These are phyloP conservation scores for Polyommatus icarus DNA, from an alignment of 2,888 invertebrate species.

Conservation along the genomic window DNA sequence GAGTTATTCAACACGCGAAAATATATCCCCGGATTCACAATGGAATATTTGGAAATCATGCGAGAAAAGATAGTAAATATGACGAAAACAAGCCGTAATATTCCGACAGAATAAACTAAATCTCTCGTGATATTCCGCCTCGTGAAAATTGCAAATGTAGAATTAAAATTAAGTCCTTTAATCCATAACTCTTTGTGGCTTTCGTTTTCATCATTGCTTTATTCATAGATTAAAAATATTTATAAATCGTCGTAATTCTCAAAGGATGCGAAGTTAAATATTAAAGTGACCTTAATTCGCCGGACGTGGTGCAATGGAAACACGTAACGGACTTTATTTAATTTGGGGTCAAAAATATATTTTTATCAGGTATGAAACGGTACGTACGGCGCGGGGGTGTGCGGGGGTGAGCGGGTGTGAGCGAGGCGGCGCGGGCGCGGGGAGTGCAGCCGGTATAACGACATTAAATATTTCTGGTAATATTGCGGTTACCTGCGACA, in stretches of 20 bases:
- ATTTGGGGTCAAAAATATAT: conserved; percentile 53
- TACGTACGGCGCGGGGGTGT: conserved; percentile 55
- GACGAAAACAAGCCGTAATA: conserved; percentile 14
- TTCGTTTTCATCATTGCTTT: conserved; percentile 22
- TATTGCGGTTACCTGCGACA: conserved; percentile 66
- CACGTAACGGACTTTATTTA: conserved; percentile 47
- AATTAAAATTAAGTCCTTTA: conserved; percentile 24
- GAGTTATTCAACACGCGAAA: neutral
- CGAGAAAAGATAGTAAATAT: conserved; percentile 22
- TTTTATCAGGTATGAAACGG: conserved; percentile 52
- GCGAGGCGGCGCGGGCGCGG: neutral
- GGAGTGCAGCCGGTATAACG: conserved; percentile 58
- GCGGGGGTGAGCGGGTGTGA: conserved; percentile 47
- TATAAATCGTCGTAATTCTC: conserved; percentile 38
- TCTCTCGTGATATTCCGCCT: conserved; percentile 20
- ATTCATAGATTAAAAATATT: conserved; percentile 36
- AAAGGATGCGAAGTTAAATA: conserved; percentile 42
- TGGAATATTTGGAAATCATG: conserved; percentile 24
- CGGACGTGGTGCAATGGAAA: conserved; percentile 47
- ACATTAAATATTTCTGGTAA: conserved; percentile 66
- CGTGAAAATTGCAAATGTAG: conserved; percentile 16
- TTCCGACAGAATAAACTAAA: conserved; percentile 21
- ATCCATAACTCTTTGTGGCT: conserved; percentile 23
- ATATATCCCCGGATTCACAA: conserved; percentile 2
- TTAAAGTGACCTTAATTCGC: conserved; percentile 48